phyloP scores from a whole-genome alignment of 2,797 vertebrate genomes.

The Odontamblyopus rebecca region DNA sequence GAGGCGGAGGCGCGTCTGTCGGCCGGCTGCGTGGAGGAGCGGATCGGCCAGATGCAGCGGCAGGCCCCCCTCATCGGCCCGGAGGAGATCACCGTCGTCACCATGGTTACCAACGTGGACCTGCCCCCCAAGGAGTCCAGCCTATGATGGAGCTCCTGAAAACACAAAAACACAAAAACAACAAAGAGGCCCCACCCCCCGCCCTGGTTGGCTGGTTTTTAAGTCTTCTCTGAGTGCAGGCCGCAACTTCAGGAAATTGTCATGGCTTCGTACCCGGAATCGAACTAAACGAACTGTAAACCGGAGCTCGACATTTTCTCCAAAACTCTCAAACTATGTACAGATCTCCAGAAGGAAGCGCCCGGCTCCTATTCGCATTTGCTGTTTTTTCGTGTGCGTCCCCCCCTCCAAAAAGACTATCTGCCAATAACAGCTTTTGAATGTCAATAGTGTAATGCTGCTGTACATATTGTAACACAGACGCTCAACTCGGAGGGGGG shows the following conservation, averaged over 20 bases:
- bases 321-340: conserved; percentile 50
- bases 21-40: conserved; percentile 94
- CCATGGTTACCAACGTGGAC: conserved; percentile 98
- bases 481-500: conserved; percentile 68
- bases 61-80: conserved; percentile 89
- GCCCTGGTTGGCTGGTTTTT: conserved; percentile 68
- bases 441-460: conserved; percentile 97
- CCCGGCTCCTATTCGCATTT: conserved; percentile 85
- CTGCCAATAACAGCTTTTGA: conserved; percentile 99
- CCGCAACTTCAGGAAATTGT: conserved; percentile 69
- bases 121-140: conserved; percentile 98
- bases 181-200: conserved; percentile 38
- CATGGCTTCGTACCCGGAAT: conserved; percentile 41
- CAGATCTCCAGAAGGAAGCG: conserved; percentile 65
- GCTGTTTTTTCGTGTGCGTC: conserved; percentile 77
- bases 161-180: conserved; percentile 3
- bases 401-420: conserved; percentile 77
- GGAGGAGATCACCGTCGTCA: conserved; percentile 97
- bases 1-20: conserved; percentile 95
- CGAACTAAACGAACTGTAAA: background rate
- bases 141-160: conserved; percentile 85
- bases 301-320: conserved; percentile 31
- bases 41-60: conserved; percentile 95
- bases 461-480: conserved; percentile 88
- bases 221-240: conserved; percentile 54